phyloP scores from a whole-genome alignment of 2,797 vertebrate species.

The Calcarius lapponicus region DNA sequence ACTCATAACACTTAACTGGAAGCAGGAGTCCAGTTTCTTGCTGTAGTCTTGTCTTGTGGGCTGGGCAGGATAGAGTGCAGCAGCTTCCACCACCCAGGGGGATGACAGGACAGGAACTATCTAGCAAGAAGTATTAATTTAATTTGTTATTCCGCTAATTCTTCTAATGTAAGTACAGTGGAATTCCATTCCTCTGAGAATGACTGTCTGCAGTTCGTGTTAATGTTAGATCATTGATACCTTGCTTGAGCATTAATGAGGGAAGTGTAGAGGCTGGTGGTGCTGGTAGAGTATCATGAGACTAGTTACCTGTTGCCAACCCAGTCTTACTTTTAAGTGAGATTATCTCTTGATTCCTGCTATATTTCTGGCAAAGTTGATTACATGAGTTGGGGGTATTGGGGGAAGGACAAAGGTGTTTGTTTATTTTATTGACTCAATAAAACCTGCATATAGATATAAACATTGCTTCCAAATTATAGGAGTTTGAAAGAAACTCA shows the following conservation, averaged over 20 bases:
- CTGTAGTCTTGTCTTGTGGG: not conserved
- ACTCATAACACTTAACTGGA: slow-evolving; percentile 38
- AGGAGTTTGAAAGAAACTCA: not conserved
- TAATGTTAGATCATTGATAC: not conserved
- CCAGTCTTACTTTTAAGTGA: not conserved
- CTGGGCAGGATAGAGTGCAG: not conserved
- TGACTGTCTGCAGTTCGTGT: not conserved
- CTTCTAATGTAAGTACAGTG: slow-evolving; percentile 25
- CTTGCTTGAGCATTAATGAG: not conserved
- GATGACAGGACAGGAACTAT: not conserved
- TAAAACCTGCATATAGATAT: not conserved
- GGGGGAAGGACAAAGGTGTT: not conserved
- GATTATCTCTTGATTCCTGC: not conserved
- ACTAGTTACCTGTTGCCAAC: not conserved
- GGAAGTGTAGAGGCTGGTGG: not conserved
- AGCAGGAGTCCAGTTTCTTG: slow-evolving; percentile 37
- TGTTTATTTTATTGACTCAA: not conserved
- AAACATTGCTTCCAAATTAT: not conserved
- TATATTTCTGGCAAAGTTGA: not conserved
- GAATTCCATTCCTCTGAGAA: slow-evolving; percentile 42
- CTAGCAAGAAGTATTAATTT: not conserved
- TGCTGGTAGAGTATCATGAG: not conserved
- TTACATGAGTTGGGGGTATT: not conserved
- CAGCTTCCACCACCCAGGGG: not conserved
- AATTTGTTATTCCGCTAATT: not conserved